A percentile compares a stretch with the other conserved stretches of the same genome.
phyloP scores from a whole-genome alignment of 2,113 vertebrate species.

The Catharus fuscescens region DNA sequence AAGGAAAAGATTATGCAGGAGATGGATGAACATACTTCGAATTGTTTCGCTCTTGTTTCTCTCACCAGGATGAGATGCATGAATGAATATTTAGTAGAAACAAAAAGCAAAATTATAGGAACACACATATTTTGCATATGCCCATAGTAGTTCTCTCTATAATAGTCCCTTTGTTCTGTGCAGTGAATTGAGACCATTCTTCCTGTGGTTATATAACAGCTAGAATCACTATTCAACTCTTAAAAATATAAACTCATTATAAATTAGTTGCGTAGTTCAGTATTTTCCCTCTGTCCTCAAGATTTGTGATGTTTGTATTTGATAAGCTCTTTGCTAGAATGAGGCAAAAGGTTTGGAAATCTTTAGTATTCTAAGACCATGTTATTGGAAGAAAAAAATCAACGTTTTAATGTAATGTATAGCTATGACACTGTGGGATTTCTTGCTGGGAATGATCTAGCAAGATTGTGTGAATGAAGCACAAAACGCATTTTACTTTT shows the following conservation, averaged over 20 bases:
- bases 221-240: not conserved
- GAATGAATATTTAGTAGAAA: constrained; percentile 28
- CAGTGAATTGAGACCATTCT: not conserved
- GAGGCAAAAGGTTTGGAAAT: not conserved
- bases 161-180: not conserved
- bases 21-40: not conserved
- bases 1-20: not conserved
- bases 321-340: not conserved
- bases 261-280: not conserved
- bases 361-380: not conserved
- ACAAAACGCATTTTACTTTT: not conserved
- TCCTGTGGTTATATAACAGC: not conserved
- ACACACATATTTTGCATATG: not conserved
- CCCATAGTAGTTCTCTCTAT: not conserved
- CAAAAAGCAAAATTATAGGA: not conserved
- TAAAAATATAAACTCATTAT: not conserved
- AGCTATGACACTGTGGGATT: not conserved
- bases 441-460: not conserved
- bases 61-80: not conserved
- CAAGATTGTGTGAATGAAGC: not conserved
- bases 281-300: not conserved
- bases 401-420: not conserved
- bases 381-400: not conserved
- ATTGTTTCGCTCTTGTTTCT: not conserved
- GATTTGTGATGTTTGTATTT: not conserved